phyloP scores from a whole-genome alignment of 2,113 vertebrate species.

The Alaudala cheleensis region DNA sequence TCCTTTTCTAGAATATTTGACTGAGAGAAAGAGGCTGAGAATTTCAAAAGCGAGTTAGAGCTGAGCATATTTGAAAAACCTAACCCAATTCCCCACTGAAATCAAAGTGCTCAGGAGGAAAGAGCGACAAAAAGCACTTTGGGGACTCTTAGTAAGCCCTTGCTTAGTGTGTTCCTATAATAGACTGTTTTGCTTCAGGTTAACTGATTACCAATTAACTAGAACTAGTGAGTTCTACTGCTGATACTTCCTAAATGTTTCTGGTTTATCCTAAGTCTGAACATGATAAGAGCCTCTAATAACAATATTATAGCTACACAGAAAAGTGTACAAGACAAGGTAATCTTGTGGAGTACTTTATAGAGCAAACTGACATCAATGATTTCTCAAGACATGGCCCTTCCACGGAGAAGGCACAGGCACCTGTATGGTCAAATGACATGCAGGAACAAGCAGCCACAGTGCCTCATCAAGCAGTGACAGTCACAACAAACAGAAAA shows the following conservation, averaged over 20 bases:
- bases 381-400: neutral
- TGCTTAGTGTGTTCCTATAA: neutral
- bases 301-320: neutral
- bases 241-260: neutral
- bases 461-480: neutral
- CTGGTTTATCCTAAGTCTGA: neutral
- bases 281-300: neutral
- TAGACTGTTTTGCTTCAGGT: neutral
- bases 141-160: neutral
- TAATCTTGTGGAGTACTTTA: neutral
- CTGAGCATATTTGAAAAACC: neutral
- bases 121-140: neutral
- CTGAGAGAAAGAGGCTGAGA: neutral
- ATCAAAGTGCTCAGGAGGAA: neutral
- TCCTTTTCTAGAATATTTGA: neutral
- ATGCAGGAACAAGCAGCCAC: neutral
- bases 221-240: neutral
- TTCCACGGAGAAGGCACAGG: neutral
- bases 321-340: neutral
- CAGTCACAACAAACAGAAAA: neutral
- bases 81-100: neutral
- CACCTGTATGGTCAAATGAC: neutral
- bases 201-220: constrained; percentile 32
- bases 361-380: neutral
- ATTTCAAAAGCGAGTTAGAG: neutral